Evolutionary conservation across 2,797 vertebrate species (phyloP), one percentile per base, ranked within the genome.

Genomic region (Cyprinodon diabolis): DNA sequence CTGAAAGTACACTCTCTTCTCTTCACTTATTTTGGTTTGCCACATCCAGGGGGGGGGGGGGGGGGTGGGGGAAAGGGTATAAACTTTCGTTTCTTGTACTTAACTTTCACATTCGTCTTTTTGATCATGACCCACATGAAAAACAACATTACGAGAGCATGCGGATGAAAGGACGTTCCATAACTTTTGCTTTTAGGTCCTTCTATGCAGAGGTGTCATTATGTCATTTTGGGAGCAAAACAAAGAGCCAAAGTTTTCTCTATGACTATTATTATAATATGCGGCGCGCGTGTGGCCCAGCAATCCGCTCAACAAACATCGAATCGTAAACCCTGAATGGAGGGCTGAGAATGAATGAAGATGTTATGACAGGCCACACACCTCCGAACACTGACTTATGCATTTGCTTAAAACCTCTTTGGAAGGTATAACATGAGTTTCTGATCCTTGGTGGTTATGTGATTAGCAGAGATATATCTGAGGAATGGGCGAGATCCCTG

Each of bases 61-160:
- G n/a, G n/a, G n/a, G n/a, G n/a, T n/a, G n/a, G n/a, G n/a, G n/a
- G n/a, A n/a, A n/a, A 78, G 56, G 55, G 70, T 66, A 66, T 78
- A 56, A 79, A 84, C 78, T 77, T 82, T 84, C 49, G 82, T 69
- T 84, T 86, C 75, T 84, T 87, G 74, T 85, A 81, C 84, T 93
- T 91, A 84, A 23, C 79, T 91, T 92, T 92, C 82, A 84, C 58
- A 79, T 69, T 37, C 62, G 73, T 75, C 82, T 85, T 89, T 93
- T 85, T 90, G 86, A 91, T 91, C 84, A 86, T 74, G 67, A 74
- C 58, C 87, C 89, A 91, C 89, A 93, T 91, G 75, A 92, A 93
- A 87, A 86, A 85, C 75, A 72, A 76, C 68, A 62, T 81, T 69
- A 54, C 51, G 55, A 56, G 52, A n/a, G 63, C 72, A 69, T 75